Base-by-base conservation (phyloP, 2,113 vertebrate genomes). In the Dascyllus trimaculatus region DNA sequence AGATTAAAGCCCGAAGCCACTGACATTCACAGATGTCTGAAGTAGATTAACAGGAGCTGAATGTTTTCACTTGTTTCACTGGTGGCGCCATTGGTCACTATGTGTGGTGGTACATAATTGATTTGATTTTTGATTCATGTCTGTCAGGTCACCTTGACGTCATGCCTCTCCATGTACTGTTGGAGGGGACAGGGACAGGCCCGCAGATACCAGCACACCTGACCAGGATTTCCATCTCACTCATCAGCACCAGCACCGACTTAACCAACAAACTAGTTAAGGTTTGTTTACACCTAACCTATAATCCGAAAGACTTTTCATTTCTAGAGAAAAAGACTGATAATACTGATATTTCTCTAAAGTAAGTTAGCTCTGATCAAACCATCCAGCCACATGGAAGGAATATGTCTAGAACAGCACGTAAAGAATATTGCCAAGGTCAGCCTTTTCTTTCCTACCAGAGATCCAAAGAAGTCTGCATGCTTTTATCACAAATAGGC, bases 151-250 rank as follows among this genome's bases (percentile, higher is more conserved):
- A 52, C 38, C 24, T 35, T 53, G 60, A 51, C 2, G 26, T 54
- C 77, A 94, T 95, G 94, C 84, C 91, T 10, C 49, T 93, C 63
- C 26, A 53, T 38, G 71, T 90, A 57, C 70, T 93, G 52, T 78
- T 63, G 7, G 75, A 87, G 14, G 79, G 71, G 46, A 69, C n/a
- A n/a, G 81, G 80, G 40, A 59, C 86, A 3, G 64, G 63, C 1
- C 4, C 52, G 21, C 75, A 82, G 62, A 49, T 92, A 59, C 90
- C 93, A 2, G 1, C 66, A 4, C 84, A 92, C 64, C 84, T 93
- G 29, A 87, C 76, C 68, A 86, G 63, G 52, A 82, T 92, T 46
- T 51, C 85, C 40, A 66, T 95, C 58, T 21, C 61, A 2, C 32
- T 74, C 40, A 84, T 95, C 80, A 87, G 19, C 46, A 56, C 19